Evolutionary conservation across 1,140 invertebrate genomes (phyloP), one percentile per base, ranked within the genome.

Genomic region (Euwallacea fornicatus): DNA sequence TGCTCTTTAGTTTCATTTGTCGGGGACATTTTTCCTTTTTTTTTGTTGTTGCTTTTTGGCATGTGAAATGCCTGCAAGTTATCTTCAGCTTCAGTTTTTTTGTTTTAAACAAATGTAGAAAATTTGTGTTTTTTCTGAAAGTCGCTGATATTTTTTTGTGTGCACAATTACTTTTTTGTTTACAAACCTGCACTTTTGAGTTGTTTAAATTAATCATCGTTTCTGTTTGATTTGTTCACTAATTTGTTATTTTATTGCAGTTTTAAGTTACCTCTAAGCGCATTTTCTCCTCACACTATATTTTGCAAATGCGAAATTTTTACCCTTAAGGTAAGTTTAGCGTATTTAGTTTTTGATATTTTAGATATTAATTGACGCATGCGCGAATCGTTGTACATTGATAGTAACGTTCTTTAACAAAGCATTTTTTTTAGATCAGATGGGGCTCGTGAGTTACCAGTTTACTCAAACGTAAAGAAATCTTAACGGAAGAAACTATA

Each of bases 181-280:
- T 50, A 0, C 13, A 50, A 50, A 6, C 13, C 46, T 50, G 46
- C 13, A 50, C 21, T 33, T 33, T 33, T 33, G 21, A 33, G 1
- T 33, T 33, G 44, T 70, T 64, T 64, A 7, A 53, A 42, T 61
- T 50, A 71, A 71, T 60, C 43, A 43, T 63, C 44, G 54, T 64
- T 65, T 73, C 69, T 68, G 21, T n/a, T 65, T 71, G 56, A 73
- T 75, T 77, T 77, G 73, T 78, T 71, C 75, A 77, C 75, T 77
- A 77, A 77, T 74, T 74, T 70, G 71, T 67, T 76, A 66, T 78
- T 77, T 78, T 74, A 76, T 79, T 79, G 75, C 78, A 79, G 78
- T 79, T 78, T 79, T 79, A 81, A 81, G 79, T 81, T 81, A 81
- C 79, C 78, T 81, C 75, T 81, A 80, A 79, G 76, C 77, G 76